Percentiles rank a stretch among this genome's conserved stretches.
These are phyloP conservation scores for Microdon myrmicae DNA, from an alignment of 2,888 invertebrate genomes.

Conservation along the genomic window DNA sequence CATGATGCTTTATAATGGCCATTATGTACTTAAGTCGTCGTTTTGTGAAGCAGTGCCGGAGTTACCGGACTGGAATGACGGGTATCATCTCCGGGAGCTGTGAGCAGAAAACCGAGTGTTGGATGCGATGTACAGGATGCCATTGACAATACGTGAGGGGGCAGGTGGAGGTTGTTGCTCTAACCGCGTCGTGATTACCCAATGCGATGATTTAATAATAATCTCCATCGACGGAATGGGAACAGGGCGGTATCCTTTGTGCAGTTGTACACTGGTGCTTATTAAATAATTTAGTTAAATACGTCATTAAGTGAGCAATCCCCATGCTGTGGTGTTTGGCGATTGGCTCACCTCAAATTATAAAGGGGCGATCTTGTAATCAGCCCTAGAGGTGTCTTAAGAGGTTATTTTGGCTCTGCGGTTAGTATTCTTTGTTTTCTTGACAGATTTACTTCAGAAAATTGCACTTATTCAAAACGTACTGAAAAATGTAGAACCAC, in stretches of 20 bases:
- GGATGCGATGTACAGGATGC: neutral
- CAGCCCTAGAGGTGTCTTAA: constrained; percentile 15
- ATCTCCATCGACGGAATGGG: constrained; percentile 33
- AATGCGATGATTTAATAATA: constrained; percentile 51
- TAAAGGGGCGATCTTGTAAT: constrained; percentile 3
- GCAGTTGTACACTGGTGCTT: constrained; percentile 42
- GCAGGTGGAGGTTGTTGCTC: constrained; percentile 16
- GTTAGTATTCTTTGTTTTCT: neutral
- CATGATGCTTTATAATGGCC: constrained; percentile 52
- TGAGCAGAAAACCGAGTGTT: too few relatives aligned
- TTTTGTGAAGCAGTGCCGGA: constrained; percentile 40
- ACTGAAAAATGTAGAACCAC: too few relatives aligned
- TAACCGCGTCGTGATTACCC: constrained; percentile 38
- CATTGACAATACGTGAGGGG: neutral
- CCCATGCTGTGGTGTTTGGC: constrained; percentile 7
- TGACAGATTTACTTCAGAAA: neutral
- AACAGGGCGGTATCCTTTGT: constrained; percentile 49
- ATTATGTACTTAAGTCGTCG: constrained; percentile 53
- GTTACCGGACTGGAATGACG: neutral
- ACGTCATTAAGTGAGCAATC: constrained; percentile 45
- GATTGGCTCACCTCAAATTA: neutral
- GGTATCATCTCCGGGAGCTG: neutral
- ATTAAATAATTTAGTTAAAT: constrained; percentile 52
- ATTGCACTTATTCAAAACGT: too few relatives aligned
- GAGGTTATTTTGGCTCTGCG: constrained; percentile 1